Evolutionary conservation across 2,888 invertebrate species (phyloP).

Genomic region (Phaonia tiefii): DNA sequence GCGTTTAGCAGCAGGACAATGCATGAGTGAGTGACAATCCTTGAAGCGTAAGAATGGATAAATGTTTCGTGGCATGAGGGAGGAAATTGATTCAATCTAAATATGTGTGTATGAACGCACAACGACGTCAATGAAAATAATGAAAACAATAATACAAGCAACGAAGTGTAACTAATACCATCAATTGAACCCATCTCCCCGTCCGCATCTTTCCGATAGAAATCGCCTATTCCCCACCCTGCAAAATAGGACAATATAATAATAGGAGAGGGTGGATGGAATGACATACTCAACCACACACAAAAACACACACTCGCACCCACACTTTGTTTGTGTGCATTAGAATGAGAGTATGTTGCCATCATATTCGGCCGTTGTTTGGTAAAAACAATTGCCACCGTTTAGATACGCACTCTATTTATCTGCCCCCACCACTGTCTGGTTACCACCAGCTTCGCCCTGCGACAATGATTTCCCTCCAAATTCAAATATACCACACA

Average conservation of each 20-base stretch:
- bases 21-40: not conserved
- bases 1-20: too few relatives aligned
- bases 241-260: not conserved
- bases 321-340: too few relatives aligned
- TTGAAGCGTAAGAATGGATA: not conserved
- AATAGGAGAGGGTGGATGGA: not conserved
- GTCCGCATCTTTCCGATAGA: not conserved
- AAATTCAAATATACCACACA: conserved; percentile 6
- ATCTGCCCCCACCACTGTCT: not conserved
- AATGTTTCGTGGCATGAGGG: not conserved
- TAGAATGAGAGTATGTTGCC: conserved; percentile 21
- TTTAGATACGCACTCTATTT: conserved; percentile 52
- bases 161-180: conserved; percentile 65
- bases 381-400: conserved; percentile 52
- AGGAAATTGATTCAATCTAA: conserved; percentile 25
- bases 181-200: conserved; percentile 36
- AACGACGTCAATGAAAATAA: conserved; percentile 49
- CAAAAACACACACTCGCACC: too few relatives aligned
- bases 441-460: not conserved
- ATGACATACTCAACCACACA: too few relatives aligned
- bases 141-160: conserved; percentile 67
- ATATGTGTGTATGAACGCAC: too few relatives aligned
- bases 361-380: conserved; percentile 48
- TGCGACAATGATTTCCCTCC: not conserved
- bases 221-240: not conserved